Evolutionary conservation across 2,888 invertebrate species (phyloP), one percentile per base, ranked within the genome.

Genomic region (Elgonia sp.): DNA sequence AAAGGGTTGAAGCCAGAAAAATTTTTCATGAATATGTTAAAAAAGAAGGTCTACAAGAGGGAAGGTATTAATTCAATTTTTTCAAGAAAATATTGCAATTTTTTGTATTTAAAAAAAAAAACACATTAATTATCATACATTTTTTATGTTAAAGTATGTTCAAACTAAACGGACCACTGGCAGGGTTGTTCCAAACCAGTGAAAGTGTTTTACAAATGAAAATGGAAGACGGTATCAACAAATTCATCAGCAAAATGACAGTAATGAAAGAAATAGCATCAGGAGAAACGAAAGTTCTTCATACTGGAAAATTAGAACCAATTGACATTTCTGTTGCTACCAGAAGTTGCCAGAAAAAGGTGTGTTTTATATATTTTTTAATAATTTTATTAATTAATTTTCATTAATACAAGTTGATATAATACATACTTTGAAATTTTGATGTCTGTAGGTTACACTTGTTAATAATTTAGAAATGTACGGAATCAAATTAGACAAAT

Each of bases 301-400:
- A 95, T 90, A 97, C 97, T 93, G 96, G 97, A 65, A 97, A 97
- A 93, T 95, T 98, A 72, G 97, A 97, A 50, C 97, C 97, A 5
- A 96, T 99, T 90, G 96, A 96, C 91, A 97, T 99, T 95, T 96
- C 96, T 18, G 96, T 98, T 8, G 97, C 96, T 21, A 96, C 96
- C n/a, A 95, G 98, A 85, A 96, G 97, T 29, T 97, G 98, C 29
- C 98, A 98, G 94, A 99, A 99, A 94, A 98, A 98, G 96, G 98
- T 97, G 77, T 55, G 7, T 20, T 5, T 20, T 55, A n/a, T n/a
- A n/a, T n/a, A 29, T 21, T 9, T 57, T 8, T 57, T n/a, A 57
- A 57, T 14, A 2, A 2, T 46, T 46, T 46, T 46, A 10, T 46
- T 5, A 29, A 29, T 5, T 5, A 29, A 29, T 29, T 29, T 29